These are phyloP conservation scores for Acholoe squamosa DNA, from an alignment of 2,888 invertebrate species.

Conservation along the genomic window DNA sequence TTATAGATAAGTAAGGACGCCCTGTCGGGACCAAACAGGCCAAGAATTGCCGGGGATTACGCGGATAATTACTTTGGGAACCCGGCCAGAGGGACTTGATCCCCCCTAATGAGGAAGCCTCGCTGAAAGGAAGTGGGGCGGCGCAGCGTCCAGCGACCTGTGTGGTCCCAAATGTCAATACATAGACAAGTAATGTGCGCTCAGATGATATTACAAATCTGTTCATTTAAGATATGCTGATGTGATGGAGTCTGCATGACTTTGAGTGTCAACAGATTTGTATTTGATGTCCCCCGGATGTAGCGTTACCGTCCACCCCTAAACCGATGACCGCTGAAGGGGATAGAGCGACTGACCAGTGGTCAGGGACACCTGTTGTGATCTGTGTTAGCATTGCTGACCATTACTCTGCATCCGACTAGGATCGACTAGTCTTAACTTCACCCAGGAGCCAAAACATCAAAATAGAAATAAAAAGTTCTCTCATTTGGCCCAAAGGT, in stretches of 20 bases:
- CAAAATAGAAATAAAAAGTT: too few species aligned
- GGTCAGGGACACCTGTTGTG: constrained; percentile 36
- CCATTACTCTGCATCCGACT: too few species aligned
- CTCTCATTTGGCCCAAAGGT: too few species aligned
- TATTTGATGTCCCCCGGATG: constrained; percentile 26
- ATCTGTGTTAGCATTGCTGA: neutral
- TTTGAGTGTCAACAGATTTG: constrained; percentile 57
- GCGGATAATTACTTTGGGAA: constrained; percentile 26
- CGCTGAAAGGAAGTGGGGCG: neutral
- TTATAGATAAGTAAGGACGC: constrained; percentile 59
- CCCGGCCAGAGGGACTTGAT: neutral
- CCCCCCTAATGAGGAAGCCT: constrained; percentile 36
- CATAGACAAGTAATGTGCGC: constrained; percentile 33
- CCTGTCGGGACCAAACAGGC: constrained; percentile 3
- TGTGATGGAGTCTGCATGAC: constrained; percentile 51
- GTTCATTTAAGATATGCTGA: constrained; percentile 61
- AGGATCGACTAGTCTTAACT: too few species aligned
- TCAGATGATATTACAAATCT: constrained; percentile 57
- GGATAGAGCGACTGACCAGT: neutral
- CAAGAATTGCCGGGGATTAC: constrained; percentile 58
- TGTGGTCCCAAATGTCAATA: constrained; percentile 56
- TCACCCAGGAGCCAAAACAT: too few species aligned
- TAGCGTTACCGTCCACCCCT: neutral
- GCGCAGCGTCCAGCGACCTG: constrained; percentile 47
- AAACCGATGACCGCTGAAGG: constrained; percentile 21